These are phyloP conservation scores for Dorcus hopei DNA, from an alignment of 2,888 invertebrate genomes.

Conservation along the genomic window DNA sequence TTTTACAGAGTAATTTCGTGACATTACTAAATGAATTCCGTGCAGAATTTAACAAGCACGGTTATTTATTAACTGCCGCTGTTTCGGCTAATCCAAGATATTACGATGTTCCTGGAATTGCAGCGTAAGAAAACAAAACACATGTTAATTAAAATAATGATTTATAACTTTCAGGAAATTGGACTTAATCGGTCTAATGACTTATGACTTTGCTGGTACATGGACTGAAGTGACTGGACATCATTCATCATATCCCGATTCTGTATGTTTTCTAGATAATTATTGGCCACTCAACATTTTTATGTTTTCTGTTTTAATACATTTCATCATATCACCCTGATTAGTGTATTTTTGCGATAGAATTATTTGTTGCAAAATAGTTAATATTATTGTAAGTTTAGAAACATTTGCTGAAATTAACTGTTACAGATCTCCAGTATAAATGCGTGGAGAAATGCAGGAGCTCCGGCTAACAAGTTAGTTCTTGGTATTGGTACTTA, in stretches of 20 bases:
- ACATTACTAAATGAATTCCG: constrained; percentile 54
- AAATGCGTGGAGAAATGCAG: constrained; percentile 53
- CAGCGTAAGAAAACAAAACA: constrained; percentile 42
- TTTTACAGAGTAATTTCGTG: constrained; percentile 40
- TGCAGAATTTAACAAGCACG: constrained; percentile 52
- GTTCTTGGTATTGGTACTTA: constrained; percentile 68
- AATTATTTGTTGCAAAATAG: too few relatives aligned
- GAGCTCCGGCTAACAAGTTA: constrained; percentile 61
- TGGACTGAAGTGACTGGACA: constrained; percentile 64
- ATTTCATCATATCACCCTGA: too few relatives aligned
- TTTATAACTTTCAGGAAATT: constrained; percentile 43
- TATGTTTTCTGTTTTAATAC: too few relatives aligned
- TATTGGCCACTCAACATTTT: too few relatives aligned
- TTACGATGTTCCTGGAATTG: constrained; percentile 59
- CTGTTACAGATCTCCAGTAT: constrained; percentile 29
- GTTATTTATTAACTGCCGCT: constrained; percentile 57
- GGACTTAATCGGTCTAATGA: constrained; percentile 64
- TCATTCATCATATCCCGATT: constrained; percentile 59
- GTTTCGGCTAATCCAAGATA: constrained; percentile 52
- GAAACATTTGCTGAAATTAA: not conserved
- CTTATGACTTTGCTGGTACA: constrained; percentile 68
- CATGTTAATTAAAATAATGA: constrained; percentile 11
- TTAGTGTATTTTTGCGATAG: too few relatives aligned
- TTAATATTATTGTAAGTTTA: too few relatives aligned
- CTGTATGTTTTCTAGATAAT: too few relatives aligned